These are phyloP conservation scores for Gnatocerus cornutus DNA, from an alignment of 2,888 invertebrate species.

Conservation along the genomic window DNA sequence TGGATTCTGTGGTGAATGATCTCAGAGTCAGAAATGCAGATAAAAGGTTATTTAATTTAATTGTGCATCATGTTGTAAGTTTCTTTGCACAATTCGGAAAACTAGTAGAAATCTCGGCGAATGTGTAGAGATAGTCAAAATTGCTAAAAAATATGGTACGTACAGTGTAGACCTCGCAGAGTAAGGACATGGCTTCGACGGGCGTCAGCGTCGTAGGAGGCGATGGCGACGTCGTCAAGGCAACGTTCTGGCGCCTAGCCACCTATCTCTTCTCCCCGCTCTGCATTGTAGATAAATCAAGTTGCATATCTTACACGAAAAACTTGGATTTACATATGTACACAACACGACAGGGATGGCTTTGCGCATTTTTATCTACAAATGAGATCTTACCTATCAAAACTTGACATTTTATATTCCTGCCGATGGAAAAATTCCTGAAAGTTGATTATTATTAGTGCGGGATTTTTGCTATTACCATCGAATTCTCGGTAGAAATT, in stretches of 20 bases:
- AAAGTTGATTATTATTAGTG: not conserved
- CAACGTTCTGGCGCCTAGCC: constrained; percentile 66
- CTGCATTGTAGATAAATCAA: constrained; percentile 65
- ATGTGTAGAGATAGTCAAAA: too few relatives aligned
- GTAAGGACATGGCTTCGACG: constrained; percentile 50
- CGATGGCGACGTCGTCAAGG: constrained; percentile 68
- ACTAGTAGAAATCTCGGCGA: too few relatives aligned
- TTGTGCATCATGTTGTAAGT: too few relatives aligned
- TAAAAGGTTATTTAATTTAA: too few relatives aligned
- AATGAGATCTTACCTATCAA: constrained; percentile 57
- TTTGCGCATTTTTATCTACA: constrained; percentile 60
- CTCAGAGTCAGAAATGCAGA: too few relatives aligned
- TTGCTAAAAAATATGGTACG: constrained; percentile 49
- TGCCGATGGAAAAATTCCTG: not conserved
- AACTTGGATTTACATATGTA: constrained; percentile 65
- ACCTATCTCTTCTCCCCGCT: constrained; percentile 62
- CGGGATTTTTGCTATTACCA: not conserved
- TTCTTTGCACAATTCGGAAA: too few relatives aligned
- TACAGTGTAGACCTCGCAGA: constrained; percentile 50
- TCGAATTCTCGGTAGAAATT: not conserved
- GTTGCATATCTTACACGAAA: constrained; percentile 64
- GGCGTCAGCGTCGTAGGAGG: constrained; percentile 53
- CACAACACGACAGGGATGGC: constrained; percentile 62
- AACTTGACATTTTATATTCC: constrained; percentile 35
- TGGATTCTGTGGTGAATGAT: too few relatives aligned